These are phyloP conservation scores for Amphiprion percula DNA, from an alignment of 2,113 vertebrate genomes.

Conservation along the genomic window DNA sequence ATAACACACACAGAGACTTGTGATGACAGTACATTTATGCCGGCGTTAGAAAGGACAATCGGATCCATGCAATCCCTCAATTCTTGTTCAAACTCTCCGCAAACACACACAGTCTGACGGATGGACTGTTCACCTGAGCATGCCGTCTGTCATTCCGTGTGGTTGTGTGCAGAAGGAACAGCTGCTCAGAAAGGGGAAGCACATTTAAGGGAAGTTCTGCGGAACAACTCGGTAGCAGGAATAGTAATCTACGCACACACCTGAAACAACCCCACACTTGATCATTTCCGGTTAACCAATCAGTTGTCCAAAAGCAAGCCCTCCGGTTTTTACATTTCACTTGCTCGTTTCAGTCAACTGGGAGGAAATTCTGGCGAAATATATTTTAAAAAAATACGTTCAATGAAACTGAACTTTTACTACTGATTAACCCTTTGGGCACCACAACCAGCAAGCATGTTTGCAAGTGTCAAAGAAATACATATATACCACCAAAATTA, in stretches of 20 bases:
- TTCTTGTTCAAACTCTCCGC: conserved; percentile 43
- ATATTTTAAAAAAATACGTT: no score
- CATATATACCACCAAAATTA: no score
- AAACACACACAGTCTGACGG: conserved; percentile 34
- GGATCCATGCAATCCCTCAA: conserved; percentile 33
- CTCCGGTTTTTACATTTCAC: not conserved
- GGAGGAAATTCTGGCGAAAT: no score
- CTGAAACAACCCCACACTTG: conserved; percentile 51
- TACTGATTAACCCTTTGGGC: no score
- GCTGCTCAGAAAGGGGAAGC: conserved; percentile 69
- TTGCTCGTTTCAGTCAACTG: no score
- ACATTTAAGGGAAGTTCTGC: conserved; percentile 57
- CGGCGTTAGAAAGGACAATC: conserved; percentile 51
- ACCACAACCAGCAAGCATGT: no score
- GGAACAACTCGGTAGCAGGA: conserved; percentile 53
- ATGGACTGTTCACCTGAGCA: conserved; percentile 56
- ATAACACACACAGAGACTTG: conserved; percentile 34
- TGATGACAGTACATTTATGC: conserved; percentile 61
- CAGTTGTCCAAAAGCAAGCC: not conserved
- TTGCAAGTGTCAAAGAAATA: no score
- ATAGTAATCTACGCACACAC: conserved; percentile 53
- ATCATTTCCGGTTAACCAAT: conserved; percentile 14
- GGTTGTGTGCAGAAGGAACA: not conserved
- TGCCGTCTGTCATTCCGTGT: conserved; percentile 36
- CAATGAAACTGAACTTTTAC: no score